Evolutionary conservation across 1,140 invertebrate species (phyloP).

Genomic region (Drepana arcuata): DNA sequence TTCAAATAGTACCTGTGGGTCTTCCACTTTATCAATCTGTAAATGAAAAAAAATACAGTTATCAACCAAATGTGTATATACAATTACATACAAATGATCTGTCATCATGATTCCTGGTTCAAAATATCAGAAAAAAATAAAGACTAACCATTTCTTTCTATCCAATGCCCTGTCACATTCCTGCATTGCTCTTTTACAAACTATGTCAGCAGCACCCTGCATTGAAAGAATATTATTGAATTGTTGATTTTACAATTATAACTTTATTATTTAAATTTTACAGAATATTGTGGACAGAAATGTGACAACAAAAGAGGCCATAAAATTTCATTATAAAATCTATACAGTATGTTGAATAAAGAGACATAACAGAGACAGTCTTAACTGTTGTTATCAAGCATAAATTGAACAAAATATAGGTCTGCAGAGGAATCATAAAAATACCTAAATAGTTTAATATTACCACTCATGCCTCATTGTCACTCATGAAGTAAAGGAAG

Average conservation of each 20-base stretch:
- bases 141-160: constrained; percentile 51
- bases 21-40: constrained; percentile 86
- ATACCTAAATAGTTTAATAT: too few species aligned
- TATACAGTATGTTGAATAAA: constrained; percentile 7
- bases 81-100: too few species aligned
- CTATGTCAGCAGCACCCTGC: constrained; percentile 31
- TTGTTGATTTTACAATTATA: too few species aligned
- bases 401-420: too few species aligned
- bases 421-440: too few species aligned
- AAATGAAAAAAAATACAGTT: constrained; percentile 38
- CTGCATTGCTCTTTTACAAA: constrained; percentile 40
- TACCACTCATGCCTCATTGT: too few species aligned
- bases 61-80: too few species aligned
- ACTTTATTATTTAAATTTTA: constrained; percentile 5
- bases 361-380: too few species aligned
- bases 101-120: constrained; percentile 44
- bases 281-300: constrained; percentile 6
- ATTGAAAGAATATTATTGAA: constrained; percentile 28
- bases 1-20: constrained; percentile 79
- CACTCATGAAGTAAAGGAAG: too few species aligned
- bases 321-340: constrained; percentile 20
- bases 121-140: constrained; percentile 25
- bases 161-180: constrained; percentile 38
- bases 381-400: too few species aligned
- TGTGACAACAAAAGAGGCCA: constrained; percentile 48